Conservation (phyloP, 2,113 vertebrate genomes). For the Ammospiza caudacuta region DNA sequence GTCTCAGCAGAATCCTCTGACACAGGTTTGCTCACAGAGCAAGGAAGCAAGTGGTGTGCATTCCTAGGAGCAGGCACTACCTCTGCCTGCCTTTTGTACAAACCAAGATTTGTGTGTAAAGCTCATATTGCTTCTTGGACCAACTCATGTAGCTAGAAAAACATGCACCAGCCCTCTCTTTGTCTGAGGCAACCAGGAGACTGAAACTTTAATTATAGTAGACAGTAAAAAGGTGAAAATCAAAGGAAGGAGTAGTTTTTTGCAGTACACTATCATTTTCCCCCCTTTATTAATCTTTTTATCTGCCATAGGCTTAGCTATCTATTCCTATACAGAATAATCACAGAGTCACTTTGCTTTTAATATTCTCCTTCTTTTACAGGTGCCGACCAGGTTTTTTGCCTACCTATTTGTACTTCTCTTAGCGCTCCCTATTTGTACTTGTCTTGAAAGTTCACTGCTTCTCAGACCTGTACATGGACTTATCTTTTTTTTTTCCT, state of each 20-base stretch:
- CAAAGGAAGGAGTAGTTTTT: not conserved
- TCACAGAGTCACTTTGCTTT: not conserved
- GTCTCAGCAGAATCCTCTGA: not conserved
- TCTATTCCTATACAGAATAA: not conserved
- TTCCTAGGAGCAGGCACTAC: not conserved
- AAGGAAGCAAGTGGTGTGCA: not conserved
- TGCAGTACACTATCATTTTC: constrained; percentile 11
- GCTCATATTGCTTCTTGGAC: not conserved
- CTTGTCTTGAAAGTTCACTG: not conserved
- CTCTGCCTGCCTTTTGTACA: accelerated
- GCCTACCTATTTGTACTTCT: not conserved
- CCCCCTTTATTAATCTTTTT: constrained; percentile 3
- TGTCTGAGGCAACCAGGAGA: not conserved
- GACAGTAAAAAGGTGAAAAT: not conserved
- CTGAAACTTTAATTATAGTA: constrained; percentile 22
- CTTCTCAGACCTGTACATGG: not conserved
- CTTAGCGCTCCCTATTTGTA: not conserved
- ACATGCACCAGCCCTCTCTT: not conserved
- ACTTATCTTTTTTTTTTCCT: not conserved
- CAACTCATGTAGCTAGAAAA: not conserved
- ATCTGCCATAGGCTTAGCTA: not conserved
- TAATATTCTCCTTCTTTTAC: not conserved
- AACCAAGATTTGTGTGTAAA: not conserved
- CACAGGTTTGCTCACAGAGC: not conserved
- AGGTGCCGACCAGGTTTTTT: not conserved